Percentiles rank a stretch among this genome's conserved stretches.
phyloP scores from a whole-genome alignment of 1,140 invertebrate species.

The Melanaphis sacchari region DNA sequence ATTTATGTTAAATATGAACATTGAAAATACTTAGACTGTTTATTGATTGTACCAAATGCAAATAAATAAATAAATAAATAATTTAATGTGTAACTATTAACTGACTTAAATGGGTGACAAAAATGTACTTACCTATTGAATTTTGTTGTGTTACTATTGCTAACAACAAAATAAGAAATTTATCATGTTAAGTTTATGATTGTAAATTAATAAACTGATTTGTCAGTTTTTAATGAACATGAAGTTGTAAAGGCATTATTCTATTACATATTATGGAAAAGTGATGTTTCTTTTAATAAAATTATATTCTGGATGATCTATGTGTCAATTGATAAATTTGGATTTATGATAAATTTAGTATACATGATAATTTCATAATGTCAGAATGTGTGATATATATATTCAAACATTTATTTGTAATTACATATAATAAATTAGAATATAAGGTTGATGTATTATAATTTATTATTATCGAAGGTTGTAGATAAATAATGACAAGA shows the following conservation, averaged over 20 bases:
- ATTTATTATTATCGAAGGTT: not conserved
- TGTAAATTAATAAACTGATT: not conserved
- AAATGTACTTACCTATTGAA: slow-evolving; percentile 23
- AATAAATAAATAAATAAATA: not conserved
- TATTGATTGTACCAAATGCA: slow-evolving; percentile 14
- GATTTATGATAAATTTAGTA: not conserved
- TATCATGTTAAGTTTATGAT: not conserved
- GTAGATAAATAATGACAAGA: not conserved
- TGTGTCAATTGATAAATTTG: not conserved
- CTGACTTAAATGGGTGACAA: not conserved
- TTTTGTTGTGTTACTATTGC: slow-evolving; percentile 4
- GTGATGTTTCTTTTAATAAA: not conserved
- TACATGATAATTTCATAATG: not conserved
- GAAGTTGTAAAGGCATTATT: not conserved
- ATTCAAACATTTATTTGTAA: not conserved
- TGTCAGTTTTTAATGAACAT: not conserved
- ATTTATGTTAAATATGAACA: not conserved
- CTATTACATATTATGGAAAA: not conserved
- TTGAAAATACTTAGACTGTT: slow-evolving; percentile 29
- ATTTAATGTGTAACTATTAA: not conserved
- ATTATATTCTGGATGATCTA: not conserved
- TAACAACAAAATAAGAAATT: not conserved
- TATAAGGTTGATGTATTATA: slow-evolving; percentile 6
- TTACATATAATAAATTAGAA: not conserved
- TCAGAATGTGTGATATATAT: not conserved